Percentiles rank a stretch among this genome's conserved stretches.
Evolutionary conservation across 2,888 invertebrate species (phyloP).

Genomic region (Eurois occulta): DNA sequence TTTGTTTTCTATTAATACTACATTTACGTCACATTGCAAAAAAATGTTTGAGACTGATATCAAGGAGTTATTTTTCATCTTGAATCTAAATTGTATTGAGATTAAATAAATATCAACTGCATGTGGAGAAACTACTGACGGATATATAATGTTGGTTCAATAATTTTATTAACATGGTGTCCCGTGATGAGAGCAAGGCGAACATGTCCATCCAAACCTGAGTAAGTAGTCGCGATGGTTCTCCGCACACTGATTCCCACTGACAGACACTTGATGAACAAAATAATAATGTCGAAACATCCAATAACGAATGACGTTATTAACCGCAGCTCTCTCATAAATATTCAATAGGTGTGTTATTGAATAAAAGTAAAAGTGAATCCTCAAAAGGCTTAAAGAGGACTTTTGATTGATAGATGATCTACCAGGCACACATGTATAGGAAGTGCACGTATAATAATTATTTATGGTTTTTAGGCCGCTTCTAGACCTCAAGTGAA

Average conservation of each 20-base stretch:
- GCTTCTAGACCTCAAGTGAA: constrained; percentile 43
- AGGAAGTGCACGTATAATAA: constrained; percentile 78
- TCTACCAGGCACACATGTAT: constrained; percentile 67
- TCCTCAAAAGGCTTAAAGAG: constrained; percentile 77
- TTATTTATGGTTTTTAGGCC: constrained; percentile 71
- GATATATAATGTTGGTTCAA: constrained; percentile 47
- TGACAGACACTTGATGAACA: constrained; percentile 76
- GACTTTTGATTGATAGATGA: constrained; percentile 78
- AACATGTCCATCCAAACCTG: constrained; percentile 77
- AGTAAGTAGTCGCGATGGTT: constrained; percentile 80
- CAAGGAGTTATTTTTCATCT: constrained; percentile 29
- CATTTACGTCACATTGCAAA: constrained; percentile 31
- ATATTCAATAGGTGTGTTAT: constrained; percentile 84
- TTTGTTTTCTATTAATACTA: constrained; percentile 37
- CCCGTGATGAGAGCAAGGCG: constrained; percentile 70
- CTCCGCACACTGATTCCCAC: constrained; percentile 71
- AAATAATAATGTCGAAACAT: constrained; percentile 80
- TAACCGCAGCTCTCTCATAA: constrained; percentile 78
- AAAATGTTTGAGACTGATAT: constrained; percentile 4
- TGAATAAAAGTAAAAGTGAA: constrained; percentile 89
- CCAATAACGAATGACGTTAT: constrained; percentile 80
- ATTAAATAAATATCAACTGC: constrained; percentile 28
- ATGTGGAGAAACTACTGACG: constrained; percentile 40
- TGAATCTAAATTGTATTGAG: constrained; percentile 33
- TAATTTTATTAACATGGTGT: constrained; percentile 40